These are phyloP conservation scores for Campylorhamphus procurvoides DNA, from an alignment of 2,113 vertebrate species.

Conservation along the genomic window DNA sequence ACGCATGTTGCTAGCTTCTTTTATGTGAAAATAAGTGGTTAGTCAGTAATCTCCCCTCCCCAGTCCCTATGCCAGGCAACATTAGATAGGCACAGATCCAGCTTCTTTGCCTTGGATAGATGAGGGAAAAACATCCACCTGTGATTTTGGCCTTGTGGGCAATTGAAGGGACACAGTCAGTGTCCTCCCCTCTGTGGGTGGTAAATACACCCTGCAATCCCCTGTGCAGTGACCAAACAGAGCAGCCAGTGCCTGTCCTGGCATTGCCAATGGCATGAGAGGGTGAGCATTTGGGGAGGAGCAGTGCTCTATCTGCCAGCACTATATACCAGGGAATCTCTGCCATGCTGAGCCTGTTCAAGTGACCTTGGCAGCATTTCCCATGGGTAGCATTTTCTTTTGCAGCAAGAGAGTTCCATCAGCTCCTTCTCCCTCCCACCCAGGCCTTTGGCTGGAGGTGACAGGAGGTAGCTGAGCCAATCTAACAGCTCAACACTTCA, in stretches of 20 bases:
- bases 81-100: neutral
- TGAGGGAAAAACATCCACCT: neutral
- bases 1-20: neutral
- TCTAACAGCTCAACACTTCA: conserved; percentile 40
- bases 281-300: neutral
- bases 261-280: neutral
- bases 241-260: neutral
- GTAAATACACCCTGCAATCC: neutral
- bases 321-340: neutral
- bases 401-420: neutral
- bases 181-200: neutral
- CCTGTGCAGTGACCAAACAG: neutral
- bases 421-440: neutral
- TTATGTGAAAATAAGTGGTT: neutral
- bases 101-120: neutral
- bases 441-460: conserved; percentile 12
- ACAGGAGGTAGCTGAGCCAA: conserved; percentile 20
- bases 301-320: neutral
- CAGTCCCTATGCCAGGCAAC: neutral
- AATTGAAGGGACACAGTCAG: neutral
- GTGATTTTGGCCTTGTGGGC: neutral
- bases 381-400: neutral
- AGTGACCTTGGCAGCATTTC: neutral
- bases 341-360: neutral
- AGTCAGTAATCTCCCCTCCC: neutral